Evolutionary conservation across 2,113 vertebrate genomes (phyloP).

Genomic region (Ophiodon elongatus): DNA sequence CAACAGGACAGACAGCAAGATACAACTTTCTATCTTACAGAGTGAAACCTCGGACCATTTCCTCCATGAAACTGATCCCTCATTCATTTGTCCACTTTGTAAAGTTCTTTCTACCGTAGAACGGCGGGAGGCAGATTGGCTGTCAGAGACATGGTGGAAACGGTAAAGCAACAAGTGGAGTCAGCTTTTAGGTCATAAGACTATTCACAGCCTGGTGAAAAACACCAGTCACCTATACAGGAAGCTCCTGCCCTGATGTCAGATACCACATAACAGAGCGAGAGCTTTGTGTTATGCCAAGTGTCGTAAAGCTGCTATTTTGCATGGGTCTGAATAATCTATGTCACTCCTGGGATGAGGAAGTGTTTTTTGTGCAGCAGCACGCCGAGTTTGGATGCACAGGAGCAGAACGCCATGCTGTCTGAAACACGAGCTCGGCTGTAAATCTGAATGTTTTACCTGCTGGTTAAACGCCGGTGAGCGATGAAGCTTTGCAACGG

Average conservation of each 20-base stretch:
- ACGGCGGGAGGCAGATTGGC: background rate
- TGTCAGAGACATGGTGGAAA: background rate
- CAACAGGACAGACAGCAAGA: background rate
- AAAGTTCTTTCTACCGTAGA: background rate
- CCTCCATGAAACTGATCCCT: background rate
- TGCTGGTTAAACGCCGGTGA: background rate
- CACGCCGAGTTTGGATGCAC: conserved; percentile 8
- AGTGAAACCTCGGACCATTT: background rate
- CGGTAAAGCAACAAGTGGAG: background rate
- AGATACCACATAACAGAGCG: background rate
- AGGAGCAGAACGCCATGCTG: background rate
- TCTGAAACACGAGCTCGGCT: background rate
- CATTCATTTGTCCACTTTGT: background rate
- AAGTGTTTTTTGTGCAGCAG: conserved; percentile 15
- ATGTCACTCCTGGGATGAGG: background rate
- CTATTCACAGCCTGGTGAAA: background rate
- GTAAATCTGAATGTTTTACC: conserved; percentile 11
- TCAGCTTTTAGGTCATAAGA: background rate
- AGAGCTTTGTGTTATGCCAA: background rate
- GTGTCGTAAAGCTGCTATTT: conserved; percentile 37
- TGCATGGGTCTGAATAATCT: conserved; percentile 44
- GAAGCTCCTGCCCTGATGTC: conserved; percentile 21
- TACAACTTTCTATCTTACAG: background rate
- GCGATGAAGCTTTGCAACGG: conserved; percentile 1
- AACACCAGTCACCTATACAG: conserved; percentile 4